Evolutionary conservation across 2,888 invertebrate species (phyloP).

Genomic region (Sinhomidia bicolor): DNA sequence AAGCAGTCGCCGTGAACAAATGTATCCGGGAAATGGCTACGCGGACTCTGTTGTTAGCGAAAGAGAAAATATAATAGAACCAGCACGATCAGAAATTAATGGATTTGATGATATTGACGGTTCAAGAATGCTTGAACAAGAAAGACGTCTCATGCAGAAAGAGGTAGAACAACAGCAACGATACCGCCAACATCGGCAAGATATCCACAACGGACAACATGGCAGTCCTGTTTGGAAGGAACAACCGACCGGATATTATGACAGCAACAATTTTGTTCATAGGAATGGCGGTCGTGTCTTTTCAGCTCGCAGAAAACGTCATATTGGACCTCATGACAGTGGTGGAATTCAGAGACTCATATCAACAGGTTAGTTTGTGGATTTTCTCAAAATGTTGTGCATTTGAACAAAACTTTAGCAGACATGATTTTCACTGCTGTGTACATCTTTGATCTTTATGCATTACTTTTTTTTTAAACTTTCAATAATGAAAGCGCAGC

Average conservation of each 20-base stretch:
- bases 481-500: no score
- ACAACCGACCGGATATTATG: slow-evolving; percentile 13
- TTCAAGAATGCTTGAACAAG: slow-evolving; percentile 40
- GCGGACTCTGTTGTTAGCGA: neutral
- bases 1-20: slow-evolving; percentile 31
- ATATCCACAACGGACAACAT: neutral
- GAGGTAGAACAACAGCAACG: slow-evolving; percentile 42
- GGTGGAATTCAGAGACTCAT: slow-evolving; percentile 79
- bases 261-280: neutral
- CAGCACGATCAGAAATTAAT: neutral
- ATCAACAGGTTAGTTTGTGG: slow-evolving; percentile 80
- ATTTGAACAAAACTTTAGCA: no score
- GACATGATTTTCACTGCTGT: no score
- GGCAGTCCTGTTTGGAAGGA: slow-evolving; percentile 26
- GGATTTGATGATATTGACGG: slow-evolving; percentile 27
- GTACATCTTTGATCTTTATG: no score
- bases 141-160: slow-evolving; percentile 49
- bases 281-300: neutral
- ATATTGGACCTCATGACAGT: slow-evolving; percentile 79
- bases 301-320: slow-evolving; percentile 68
- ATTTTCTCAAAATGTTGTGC: no score
- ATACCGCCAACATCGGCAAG: slow-evolving; percentile 17
- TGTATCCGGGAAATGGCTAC: slow-evolving; percentile 52
- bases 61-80: neutral
- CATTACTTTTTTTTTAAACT: no score